Evolutionary conservation across 1,140 invertebrate species (phyloP).

Genomic region (Cotesia vestalis): DNA sequence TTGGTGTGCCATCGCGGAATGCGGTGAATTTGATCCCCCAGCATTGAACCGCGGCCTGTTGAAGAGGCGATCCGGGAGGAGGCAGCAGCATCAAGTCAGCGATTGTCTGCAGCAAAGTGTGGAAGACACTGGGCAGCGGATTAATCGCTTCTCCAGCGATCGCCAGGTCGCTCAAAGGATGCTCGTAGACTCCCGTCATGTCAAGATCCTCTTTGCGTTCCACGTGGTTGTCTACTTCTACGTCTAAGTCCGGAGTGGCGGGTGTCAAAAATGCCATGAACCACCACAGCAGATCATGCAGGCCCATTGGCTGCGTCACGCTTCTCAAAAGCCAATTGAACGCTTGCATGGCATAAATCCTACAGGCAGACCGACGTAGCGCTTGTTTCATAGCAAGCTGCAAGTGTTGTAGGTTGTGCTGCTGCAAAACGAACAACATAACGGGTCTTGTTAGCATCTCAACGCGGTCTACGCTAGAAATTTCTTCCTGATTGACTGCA

Average conservation of each 20-base stretch:
- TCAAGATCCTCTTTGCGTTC: constrained; percentile 69
- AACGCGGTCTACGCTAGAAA: constrained; percentile 57
- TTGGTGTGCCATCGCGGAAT: constrained; percentile 80
- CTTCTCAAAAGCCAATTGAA: constrained; percentile 94
- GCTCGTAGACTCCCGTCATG: constrained; percentile 75
- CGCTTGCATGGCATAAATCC: constrained; percentile 90
- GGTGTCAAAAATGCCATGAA: constrained; percentile 81
- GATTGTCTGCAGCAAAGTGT: constrained; percentile 89
- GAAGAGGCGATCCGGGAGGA: constrained; percentile 84
- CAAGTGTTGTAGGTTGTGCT: constrained; percentile 83
- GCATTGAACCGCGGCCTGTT: constrained; percentile 92
- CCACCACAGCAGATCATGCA: constrained; percentile 97
- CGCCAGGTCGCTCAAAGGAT: constrained; percentile 82
- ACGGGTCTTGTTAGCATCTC: constrained; percentile 74
- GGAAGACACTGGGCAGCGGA: constrained; percentile 84
- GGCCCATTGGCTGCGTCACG: constrained; percentile 87
- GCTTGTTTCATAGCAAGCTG: constrained; percentile 86
- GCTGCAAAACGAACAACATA: constrained; percentile 84
- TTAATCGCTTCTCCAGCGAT: constrained; percentile 83
- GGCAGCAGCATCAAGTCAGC: constrained; percentile 92
- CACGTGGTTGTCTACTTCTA: constrained; percentile 66
- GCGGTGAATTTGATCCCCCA: constrained; percentile 90
- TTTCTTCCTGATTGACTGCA: constrained; percentile 57
- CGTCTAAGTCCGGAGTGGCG: constrained; percentile 53
- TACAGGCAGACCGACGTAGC: constrained; percentile 82